phyloP scores from a whole-genome alignment of 2,888 invertebrate genomes.

The Hermaeophaga mercurialis region DNA sequence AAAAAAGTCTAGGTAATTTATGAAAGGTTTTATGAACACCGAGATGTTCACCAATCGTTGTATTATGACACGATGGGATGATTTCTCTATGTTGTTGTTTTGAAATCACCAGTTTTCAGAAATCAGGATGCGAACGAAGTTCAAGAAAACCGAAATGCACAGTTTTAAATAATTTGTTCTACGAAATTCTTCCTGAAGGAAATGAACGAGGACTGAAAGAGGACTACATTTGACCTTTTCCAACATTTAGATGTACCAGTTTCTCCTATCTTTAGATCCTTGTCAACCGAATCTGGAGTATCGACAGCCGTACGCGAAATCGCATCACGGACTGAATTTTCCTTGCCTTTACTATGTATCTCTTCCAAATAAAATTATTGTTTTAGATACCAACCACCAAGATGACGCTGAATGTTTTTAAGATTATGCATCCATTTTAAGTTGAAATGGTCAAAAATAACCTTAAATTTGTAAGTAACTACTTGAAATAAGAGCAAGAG shows the following conservation, averaged over 20 bases:
- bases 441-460: background rate
- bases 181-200: too few relatives aligned
- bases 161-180: too few relatives aligned
- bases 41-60: background rate
- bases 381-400: background rate
- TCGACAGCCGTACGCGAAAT: background rate
- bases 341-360: background rate
- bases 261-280: too few relatives aligned
- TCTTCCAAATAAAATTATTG: background rate
- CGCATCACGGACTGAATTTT: background rate
- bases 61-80: background rate
- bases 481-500: background rate
- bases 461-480: background rate
- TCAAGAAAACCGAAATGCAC: too few relatives aligned
- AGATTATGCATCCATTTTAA: constrained; percentile 1
- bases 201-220: too few relatives aligned
- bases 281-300: too few relatives aligned
- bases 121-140: too few relatives aligned
- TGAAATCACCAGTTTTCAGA: too few relatives aligned
- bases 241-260: too few relatives aligned
- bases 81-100: background rate
- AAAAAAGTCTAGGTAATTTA: background rate
- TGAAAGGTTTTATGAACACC: background rate
- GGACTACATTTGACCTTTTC: too few relatives aligned
- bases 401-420: background rate